These are phyloP conservation scores for Eumacrocentrus americanus DNA, from an alignment of 2,888 invertebrate species.

Conservation along the genomic window DNA sequence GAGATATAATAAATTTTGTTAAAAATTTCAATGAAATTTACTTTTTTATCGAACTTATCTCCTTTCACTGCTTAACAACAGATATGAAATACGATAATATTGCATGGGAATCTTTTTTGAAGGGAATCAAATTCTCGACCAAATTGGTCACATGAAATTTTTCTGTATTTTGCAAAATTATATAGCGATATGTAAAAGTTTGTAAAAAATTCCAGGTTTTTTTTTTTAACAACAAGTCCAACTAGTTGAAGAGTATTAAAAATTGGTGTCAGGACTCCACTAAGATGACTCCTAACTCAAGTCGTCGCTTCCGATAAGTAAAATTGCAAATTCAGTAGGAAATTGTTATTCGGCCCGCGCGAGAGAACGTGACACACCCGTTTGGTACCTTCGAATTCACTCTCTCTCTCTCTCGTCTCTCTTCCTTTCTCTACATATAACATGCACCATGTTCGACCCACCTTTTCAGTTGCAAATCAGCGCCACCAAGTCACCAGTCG, in stretches of 20 bases:
- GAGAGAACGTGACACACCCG: slow-evolving; percentile 4
- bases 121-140: too few relatives aligned
- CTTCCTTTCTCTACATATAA: not conserved
- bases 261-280: not conserved
- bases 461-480: slow-evolving; percentile 41
- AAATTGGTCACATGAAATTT: too few relatives aligned
- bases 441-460: slow-evolving; percentile 23
- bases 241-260: not conserved
- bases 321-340: slow-evolving; percentile 8
- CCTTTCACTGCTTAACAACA: too few relatives aligned
- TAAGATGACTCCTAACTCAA: not conserved
- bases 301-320: slow-evolving; percentile 2
- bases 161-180: too few relatives aligned
- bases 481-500: slow-evolving; percentile 27
- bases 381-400: slow-evolving; percentile 32
- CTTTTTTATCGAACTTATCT: too few relatives aligned
- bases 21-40: not conserved
- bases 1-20: too few relatives aligned
- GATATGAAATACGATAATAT: too few relatives aligned
- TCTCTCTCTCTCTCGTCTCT: slow-evolving; percentile 3
- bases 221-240: not conserved
- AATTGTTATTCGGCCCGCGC: slow-evolving; percentile 3
- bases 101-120: too few relatives aligned
- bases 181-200: too few relatives aligned
- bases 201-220: not conserved